Conservation (phyloP, 2,113 vertebrate species). For the Perognathus longimembris region DNA sequence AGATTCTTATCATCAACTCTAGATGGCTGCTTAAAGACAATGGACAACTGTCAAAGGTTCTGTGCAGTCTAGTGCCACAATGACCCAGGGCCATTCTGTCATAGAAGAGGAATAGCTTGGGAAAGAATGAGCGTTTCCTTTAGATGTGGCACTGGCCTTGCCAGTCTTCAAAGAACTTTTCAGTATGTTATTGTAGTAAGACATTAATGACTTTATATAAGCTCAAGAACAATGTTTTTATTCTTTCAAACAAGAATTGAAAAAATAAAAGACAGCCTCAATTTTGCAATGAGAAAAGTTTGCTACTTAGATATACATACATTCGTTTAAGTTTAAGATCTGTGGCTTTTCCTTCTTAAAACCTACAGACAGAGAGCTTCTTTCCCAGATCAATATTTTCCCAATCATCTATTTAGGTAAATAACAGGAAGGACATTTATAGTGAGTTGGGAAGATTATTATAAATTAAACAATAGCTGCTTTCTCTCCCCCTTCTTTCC, state of each 20-base stretch:
- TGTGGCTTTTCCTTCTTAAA: neutral
- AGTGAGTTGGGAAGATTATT: constrained; percentile 41
- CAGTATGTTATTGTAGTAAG: neutral
- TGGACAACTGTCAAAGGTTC: neutral
- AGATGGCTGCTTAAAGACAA: neutral
- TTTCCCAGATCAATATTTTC: constrained; percentile 37
- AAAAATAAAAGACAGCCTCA: neutral
- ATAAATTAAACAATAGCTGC: constrained; percentile 63
- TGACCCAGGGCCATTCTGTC: neutral
- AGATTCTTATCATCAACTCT: neutral
- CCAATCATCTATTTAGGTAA: constrained; percentile 46
- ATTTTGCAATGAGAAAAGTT: neutral
- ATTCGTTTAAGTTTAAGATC: constrained; percentile 9
- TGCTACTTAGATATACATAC: neutral
- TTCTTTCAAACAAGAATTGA: neutral
- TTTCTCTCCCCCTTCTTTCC: too few relatives aligned
- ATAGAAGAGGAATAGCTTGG: neutral
- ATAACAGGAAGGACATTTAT: constrained; percentile 55
- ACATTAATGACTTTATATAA: neutral
- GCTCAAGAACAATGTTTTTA: neutral
- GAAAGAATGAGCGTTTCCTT: neutral
- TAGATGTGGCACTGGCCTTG: neutral
- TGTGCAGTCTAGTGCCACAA: neutral
- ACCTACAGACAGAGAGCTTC: neutral
- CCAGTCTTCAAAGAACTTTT: neutral